phyloP scores from a whole-genome alignment of 2,113 vertebrate species.

The Bos taurus region DNA sequence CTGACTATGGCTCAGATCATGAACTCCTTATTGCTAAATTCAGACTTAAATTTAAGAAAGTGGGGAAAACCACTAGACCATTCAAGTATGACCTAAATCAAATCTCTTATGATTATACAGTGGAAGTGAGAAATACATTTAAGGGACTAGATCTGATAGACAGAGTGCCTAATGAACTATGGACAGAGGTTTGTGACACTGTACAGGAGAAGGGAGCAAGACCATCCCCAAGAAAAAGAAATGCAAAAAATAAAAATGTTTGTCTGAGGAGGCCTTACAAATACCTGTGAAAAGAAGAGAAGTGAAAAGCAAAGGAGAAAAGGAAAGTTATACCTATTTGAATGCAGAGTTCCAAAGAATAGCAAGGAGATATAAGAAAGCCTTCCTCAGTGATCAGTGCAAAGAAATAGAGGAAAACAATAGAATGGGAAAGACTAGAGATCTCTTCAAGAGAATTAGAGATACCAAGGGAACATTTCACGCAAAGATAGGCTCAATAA shows the following conservation, averaged over 20 bases:
- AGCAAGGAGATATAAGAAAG: background rate
- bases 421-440: background rate
- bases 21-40: background rate
- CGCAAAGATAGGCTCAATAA: background rate
- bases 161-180: background rate
- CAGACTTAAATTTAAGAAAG: background rate
- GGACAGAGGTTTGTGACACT: fast-evolving
- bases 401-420: background rate
- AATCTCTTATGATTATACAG: background rate
- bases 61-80: background rate
- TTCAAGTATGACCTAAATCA: background rate
- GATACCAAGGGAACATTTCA: background rate
- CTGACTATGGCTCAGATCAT: background rate
- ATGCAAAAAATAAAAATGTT: background rate
- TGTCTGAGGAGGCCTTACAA: background rate
- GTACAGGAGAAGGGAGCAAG: background rate
- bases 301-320: background rate
- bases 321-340: background rate
- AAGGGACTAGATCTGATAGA: background rate
- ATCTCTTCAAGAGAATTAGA: background rate
- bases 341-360: background rate
- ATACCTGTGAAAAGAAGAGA: background rate
- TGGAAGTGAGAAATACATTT: background rate
- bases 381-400: fast-evolving
- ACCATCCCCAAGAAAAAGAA: background rate